phyloP scores from a whole-genome alignment of 2,797 vertebrate species.

The Coranthus polyacanthus region DNA sequence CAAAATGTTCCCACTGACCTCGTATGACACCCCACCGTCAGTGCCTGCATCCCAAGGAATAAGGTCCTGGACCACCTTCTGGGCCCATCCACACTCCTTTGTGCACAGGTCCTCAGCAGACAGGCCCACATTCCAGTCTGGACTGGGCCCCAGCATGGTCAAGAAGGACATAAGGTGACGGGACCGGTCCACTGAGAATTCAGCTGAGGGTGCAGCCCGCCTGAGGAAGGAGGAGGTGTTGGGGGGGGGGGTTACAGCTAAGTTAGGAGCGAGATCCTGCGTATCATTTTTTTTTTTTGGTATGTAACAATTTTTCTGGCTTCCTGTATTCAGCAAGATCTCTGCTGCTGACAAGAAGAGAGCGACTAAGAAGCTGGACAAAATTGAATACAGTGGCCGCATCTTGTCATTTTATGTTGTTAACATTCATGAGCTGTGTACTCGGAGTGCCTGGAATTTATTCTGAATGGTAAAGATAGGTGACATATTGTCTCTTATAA shows the following conservation, averaged over 20 bases:
- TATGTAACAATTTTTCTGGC: no score
- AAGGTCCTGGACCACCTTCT: slow-evolving; percentile 93
- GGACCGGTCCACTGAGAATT: slow-evolving; percentile 96
- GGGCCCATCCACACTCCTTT: slow-evolving; percentile 98
- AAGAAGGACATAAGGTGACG: slow-evolving; percentile 98
- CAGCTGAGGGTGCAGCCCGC: slow-evolving; percentile 95
- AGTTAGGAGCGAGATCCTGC: no score
- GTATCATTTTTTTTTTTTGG: no score
- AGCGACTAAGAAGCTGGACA: no score
- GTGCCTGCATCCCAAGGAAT: slow-evolving; percentile 99
- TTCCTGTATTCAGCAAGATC: no score
- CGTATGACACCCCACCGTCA: slow-evolving; percentile 95
- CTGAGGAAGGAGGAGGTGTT: slow-evolving; percentile 76
- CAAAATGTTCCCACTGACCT: slow-evolving; percentile 81
- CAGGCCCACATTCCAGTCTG: slow-evolving; percentile 97
- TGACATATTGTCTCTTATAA: slow-evolving; percentile 8
- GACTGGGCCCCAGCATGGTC: slow-evolving; percentile 97
- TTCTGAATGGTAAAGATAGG: not conserved
- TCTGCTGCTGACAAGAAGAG: no score
- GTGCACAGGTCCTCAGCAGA: slow-evolving; percentile 97
- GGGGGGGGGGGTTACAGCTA: not conserved
- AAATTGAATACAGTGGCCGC: no score
- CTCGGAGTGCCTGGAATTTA: no score
- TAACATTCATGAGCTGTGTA: no score
- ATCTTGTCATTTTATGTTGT: not conserved